Conservation (phyloP, 2,113 vertebrate species). For the Phaethornis superciliosus region DNA sequence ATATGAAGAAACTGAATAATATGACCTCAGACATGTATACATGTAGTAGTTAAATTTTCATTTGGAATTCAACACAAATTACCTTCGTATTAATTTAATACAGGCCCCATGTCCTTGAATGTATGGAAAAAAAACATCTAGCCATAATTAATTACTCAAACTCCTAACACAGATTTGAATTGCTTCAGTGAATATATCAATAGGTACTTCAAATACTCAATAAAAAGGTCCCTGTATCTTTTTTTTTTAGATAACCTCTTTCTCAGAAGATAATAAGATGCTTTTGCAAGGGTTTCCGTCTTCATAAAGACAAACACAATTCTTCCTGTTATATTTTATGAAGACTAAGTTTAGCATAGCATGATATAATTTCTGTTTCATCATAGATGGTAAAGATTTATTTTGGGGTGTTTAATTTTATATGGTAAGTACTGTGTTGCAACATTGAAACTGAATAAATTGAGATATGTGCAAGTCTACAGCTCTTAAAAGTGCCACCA, state of each 20-base stretch:
- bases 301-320: not conserved
- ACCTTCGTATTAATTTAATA: not conserved
- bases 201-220: constrained; percentile 11
- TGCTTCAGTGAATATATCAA: constrained; percentile 22
- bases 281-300: not conserved
- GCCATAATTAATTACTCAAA: not conserved
- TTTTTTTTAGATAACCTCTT: not conserved
- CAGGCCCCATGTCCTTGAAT: not conserved
- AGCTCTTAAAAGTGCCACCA: not conserved
- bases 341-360: not conserved
- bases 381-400: not conserved
- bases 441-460: not conserved
- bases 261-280: not conserved
- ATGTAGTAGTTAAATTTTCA: too few relatives aligned
- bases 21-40: too few relatives aligned
- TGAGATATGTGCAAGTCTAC: not conserved
- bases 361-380: constrained; percentile 5
- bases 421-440: not conserved
- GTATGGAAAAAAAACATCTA: not conserved
- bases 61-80: too few relatives aligned
- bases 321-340: not conserved
- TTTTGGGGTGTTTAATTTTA: not conserved
- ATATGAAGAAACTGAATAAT: too few relatives aligned
- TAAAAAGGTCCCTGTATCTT: not conserved
- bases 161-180: constrained; percentile 14